A percentile compares a stretch with the other conserved stretches of the same genome.
Evolutionary conservation across 1,140 invertebrate species (phyloP).

Genomic region (Yoshiicerus persimilis): DNA sequence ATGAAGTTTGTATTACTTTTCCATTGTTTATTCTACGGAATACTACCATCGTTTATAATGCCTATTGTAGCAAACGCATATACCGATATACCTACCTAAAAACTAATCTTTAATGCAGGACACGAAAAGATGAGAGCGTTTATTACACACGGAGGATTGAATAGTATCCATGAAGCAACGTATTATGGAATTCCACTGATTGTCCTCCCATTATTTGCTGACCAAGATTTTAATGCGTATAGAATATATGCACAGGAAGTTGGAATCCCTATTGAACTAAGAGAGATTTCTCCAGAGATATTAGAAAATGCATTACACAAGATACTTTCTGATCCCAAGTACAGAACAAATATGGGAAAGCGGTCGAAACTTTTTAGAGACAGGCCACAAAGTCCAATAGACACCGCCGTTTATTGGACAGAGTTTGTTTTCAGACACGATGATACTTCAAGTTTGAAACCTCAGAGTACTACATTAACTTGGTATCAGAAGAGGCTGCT

Average conservation of each 20-base stretch:
- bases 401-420: slow-evolving; percentile 51
- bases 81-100: background rate
- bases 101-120: background rate
- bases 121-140: slow-evolving; percentile 44
- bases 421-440: slow-evolving; percentile 52
- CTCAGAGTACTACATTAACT: slow-evolving; percentile 42
- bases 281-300: slow-evolving; percentile 15
- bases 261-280: slow-evolving; percentile 41
- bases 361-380: slow-evolving; percentile 57
- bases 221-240: slow-evolving; percentile 37
- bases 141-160: slow-evolving; percentile 48
- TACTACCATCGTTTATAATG: too few species aligned
- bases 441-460: slow-evolving; percentile 47
- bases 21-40: background rate
- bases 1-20: background rate
- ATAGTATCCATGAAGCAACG: slow-evolving; percentile 40
- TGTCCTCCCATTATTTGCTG: slow-evolving; percentile 44
- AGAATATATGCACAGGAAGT: background rate
- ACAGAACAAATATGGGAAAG: slow-evolving; percentile 50
- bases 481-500: slow-evolving; percentile 38
- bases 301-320: slow-evolving; percentile 32
- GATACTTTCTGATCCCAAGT: slow-evolving; percentile 45
- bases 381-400: slow-evolving; percentile 53
- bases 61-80: background rate
- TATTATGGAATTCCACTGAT: slow-evolving; percentile 44